These are phyloP conservation scores for Myotis pilosus DNA, from an alignment of 2,797 vertebrate genomes.

Conservation along the genomic window DNA sequence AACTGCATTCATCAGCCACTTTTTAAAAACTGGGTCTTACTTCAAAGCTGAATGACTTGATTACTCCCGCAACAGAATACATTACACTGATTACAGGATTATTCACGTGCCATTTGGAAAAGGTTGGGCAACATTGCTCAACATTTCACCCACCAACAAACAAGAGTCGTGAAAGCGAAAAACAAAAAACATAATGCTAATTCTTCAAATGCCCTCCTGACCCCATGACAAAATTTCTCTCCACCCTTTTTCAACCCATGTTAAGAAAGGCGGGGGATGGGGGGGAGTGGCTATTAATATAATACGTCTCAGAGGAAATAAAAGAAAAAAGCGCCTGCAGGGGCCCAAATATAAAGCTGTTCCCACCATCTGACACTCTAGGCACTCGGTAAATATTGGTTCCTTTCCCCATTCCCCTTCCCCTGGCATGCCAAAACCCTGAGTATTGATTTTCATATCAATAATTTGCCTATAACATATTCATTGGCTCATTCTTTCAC, in stretches of 20 bases:
- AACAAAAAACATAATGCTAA: conserved; percentile 29
- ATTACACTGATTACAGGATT: conserved; percentile 74
- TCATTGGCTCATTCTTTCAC: background rate
- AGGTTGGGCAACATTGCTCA: conserved; percentile 72
- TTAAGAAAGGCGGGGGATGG: background rate
- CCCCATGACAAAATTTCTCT: background rate
- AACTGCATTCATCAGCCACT: conserved; percentile 72
- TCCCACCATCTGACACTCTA: background rate
- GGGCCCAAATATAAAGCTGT: background rate
- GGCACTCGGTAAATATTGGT: background rate
- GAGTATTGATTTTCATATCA: conserved; percentile 61
- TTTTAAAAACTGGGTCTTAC: conserved; percentile 76
- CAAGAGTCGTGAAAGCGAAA: background rate
- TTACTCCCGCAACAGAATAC: conserved; percentile 76
- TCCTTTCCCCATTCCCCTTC: background rate
- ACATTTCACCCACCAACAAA: conserved; percentile 66
- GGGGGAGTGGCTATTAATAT: background rate
- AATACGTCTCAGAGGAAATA: background rate
- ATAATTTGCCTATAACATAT: background rate
- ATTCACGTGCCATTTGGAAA: conserved; percentile 61
- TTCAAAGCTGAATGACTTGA: conserved; percentile 75
- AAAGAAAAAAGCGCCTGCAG: conserved; percentile 6
- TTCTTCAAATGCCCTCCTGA: background rate
- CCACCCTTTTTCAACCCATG: background rate
- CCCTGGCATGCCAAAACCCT: conserved; percentile 35